These are phyloP conservation scores for Dendronephthya gigantea DNA, from an alignment of 64 coral and sea anemone genomes.

Conservation along the genomic window DNA sequence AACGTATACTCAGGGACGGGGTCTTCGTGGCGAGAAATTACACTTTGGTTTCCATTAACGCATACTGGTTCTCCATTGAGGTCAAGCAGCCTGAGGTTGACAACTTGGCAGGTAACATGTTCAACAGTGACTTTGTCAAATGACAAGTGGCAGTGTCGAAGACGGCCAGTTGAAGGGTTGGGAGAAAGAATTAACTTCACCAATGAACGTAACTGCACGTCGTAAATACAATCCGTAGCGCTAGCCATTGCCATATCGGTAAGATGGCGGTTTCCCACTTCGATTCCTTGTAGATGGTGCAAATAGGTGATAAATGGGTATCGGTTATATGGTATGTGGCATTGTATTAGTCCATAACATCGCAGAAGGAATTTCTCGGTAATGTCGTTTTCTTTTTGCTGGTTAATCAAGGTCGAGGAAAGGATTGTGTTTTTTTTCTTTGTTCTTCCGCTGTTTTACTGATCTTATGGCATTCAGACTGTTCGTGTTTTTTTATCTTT, in stretches of 20 bases:
- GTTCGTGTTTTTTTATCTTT: not conserved
- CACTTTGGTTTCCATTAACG: not conserved
- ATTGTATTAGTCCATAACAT: no score
- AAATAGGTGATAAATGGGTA: no score
- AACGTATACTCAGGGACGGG: not conserved
- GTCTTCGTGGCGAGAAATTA: not conserved
- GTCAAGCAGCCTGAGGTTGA: not conserved
- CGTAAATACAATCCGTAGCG: no score
- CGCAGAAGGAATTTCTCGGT: not conserved
- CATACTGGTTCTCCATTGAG: slow-evolving; percentile 8
- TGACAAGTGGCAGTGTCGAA: slow-evolving; percentile 6
- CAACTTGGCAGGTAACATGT: not conserved
- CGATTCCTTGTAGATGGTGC: no score
- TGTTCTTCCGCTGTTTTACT: no score
- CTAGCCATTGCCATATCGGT: no score
- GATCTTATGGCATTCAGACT: no score
- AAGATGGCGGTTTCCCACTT: no score
- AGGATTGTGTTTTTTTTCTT: no score
- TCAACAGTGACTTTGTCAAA: not conserved
- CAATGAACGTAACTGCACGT: no score
- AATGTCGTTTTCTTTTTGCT: not conserved
- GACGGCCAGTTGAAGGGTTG: not conserved
- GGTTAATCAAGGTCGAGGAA: not conserved
- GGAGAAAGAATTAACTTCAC: not conserved
- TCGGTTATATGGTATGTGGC: no score